These are phyloP conservation scores for Bambusicola thoracicus DNA, from an alignment of 2,113 vertebrate genomes.

Conservation along the genomic window DNA sequence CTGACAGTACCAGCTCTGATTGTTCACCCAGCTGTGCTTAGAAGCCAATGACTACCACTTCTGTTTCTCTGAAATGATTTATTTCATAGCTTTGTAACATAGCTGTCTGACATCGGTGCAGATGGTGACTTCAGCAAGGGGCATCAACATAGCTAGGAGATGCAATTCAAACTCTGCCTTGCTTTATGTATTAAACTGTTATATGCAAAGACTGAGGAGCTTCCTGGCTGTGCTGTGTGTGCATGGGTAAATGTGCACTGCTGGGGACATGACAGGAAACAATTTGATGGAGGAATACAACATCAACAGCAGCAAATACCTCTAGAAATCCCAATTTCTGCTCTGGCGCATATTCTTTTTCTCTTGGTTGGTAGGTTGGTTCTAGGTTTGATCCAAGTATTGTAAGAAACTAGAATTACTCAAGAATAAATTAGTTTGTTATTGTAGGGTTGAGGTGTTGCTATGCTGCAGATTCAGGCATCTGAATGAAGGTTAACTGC, in stretches of 20 bases:
- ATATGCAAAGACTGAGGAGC: not conserved
- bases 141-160: not conserved
- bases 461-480: not conserved
- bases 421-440: constrained; percentile 13
- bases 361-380: not conserved
- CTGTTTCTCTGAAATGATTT: constrained; percentile 34
- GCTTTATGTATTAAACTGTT: constrained; percentile 8
- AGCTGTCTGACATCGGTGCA: constrained; percentile 17
- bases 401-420: constrained; percentile 26
- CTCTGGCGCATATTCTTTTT: not conserved
- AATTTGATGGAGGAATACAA: not conserved
- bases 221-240: not conserved
- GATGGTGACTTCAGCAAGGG: constrained; percentile 22
- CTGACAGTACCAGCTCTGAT: not conserved
- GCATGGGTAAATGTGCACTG: not conserved
- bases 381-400: constrained; percentile 9
- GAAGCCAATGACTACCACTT: not conserved
- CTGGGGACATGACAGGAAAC: not conserved
- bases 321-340: not conserved
- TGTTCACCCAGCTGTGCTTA: constrained; percentile 22
- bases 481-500: not conserved
- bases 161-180: not conserved
- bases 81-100: constrained; percentile 29
- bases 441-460: not conserved
- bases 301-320: not conserved